Base-by-base conservation (phyloP, 2,113 vertebrate genomes). In the Rostratula benghalensis region DNA sequence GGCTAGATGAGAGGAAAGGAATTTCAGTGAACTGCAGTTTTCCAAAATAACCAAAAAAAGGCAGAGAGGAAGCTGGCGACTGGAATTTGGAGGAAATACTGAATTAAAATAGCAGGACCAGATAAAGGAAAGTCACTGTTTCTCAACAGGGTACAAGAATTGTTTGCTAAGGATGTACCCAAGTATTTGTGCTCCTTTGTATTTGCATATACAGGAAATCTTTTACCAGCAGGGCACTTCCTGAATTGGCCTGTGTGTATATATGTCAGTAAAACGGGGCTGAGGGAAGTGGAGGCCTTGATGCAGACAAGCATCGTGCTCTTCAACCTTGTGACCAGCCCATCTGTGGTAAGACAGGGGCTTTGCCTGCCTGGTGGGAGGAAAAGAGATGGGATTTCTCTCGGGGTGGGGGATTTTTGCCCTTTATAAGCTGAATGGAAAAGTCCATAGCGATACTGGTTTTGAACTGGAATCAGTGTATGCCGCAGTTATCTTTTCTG, bases 161-260 rank as follows among this genome's bases (percentile, higher is more conserved):
- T 92, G 54, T 81, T 86, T 87, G 83, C 35, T 33, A 54, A 86
- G 17, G 68, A 91, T 41, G 61, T 31, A 3, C 75, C 41, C 9
- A 10, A 74, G 35, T 60, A 19, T 33, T 60, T 35, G 39, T 81
- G 76, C 48, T 31, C 21, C 25, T 54, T 2, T 31, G 25, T 13
- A 86, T 91, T 91, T 91, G 89, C 89, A 91, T 91, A 81, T 31
- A 8, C 76, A 86, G 89, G 89, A 91, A 91, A 81, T 75, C 19
- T 86, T 91, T 91, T 61, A 28, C 8, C 30, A 48, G 37, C 8
- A 51, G 39, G 37, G 46, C 30, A 91, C 89, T 91, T 91, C 89
- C 89, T 91, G 53, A 74, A 86, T 61, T 35, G 15, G 43, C 3
- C 18, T 9, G 60, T 39, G 39, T 39, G 39, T 80, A 15, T 86